Percentiles rank a stretch among this genome's conserved stretches.
Conservation (phyloP, 2,113 vertebrate genomes). For the Poicephalus meyeri region DNA sequence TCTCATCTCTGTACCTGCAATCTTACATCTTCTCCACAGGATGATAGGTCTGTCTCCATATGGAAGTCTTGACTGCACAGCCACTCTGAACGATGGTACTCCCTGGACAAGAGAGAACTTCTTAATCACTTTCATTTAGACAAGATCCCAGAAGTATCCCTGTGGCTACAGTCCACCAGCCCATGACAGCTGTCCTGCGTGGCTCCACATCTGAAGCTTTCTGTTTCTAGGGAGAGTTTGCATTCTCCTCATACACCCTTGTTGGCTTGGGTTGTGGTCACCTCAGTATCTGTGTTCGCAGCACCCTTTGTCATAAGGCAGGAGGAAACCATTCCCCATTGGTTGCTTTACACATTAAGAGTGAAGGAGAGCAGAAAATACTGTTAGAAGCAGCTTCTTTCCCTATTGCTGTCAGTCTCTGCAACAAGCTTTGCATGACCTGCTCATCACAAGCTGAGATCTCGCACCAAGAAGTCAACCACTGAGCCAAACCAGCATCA, state of each 20-base stretch:
- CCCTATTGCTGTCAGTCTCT: not conserved
- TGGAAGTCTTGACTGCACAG: not conserved
- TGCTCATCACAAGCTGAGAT: not conserved
- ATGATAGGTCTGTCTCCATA: not conserved
- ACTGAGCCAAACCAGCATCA: not conserved
- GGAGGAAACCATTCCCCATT: not conserved
- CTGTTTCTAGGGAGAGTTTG: not conserved
- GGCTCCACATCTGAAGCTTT: not conserved
- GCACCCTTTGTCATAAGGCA: not conserved
- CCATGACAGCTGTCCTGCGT: not conserved
- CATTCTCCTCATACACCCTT: not conserved
- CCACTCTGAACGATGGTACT: not conserved
- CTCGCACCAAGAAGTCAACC: not conserved
- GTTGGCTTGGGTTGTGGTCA: not conserved
- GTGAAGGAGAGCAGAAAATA: not conserved
- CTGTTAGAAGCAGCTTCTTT: not conserved
- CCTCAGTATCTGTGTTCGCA: not conserved
- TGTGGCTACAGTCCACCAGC: not conserved
- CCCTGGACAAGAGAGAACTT: not conserved
- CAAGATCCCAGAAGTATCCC: not conserved
- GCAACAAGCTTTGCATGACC: not conserved
- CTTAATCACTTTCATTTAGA: not conserved
- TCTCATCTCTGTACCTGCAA: conserved; percentile 45
- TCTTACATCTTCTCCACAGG: not conserved
- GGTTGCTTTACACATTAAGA: not conserved